Percentiles rank a stretch among this genome's conserved stretches.
Evolutionary conservation across 1,140 invertebrate genomes (phyloP).

Genomic region (Cardiocondyla obscurior): DNA sequence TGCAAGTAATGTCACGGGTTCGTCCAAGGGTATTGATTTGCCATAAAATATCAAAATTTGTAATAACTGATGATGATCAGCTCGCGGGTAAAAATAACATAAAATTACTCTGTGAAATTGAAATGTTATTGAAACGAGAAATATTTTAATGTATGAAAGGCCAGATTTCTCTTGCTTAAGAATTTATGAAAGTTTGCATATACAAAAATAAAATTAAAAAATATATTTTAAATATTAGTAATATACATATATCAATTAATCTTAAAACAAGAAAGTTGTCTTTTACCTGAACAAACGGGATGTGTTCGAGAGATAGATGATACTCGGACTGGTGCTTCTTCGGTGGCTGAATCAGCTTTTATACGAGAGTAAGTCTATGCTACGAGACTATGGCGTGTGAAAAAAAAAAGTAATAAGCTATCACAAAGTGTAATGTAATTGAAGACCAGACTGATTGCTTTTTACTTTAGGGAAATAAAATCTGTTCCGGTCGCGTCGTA

Average conservation of each 20-base stretch:
- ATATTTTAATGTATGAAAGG: neutral
- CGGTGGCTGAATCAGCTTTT: constrained; percentile 55
- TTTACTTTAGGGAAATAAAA: constrained; percentile 69
- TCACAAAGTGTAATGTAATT: constrained; percentile 64
- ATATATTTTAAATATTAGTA: neutral
- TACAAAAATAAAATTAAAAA: neutral
- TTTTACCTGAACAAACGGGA: constrained; percentile 56
- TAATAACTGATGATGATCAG: neutral
- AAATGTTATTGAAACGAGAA: neutral
- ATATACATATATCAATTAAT: too few species aligned
- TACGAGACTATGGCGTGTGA: neutral
- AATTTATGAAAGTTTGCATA: neutral
- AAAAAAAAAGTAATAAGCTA: constrained; percentile 53
- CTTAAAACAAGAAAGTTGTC: too few species aligned
- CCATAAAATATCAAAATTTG: constrained; percentile 43
- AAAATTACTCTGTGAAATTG: neutral
- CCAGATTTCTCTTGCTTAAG: neutral
- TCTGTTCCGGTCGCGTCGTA: neutral
- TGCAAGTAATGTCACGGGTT: constrained; percentile 36
- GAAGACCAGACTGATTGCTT: constrained; percentile 66
- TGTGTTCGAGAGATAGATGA: constrained; percentile 52
- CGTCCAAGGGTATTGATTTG: constrained; percentile 52
- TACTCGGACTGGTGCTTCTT: constrained; percentile 61
- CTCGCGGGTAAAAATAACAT: neutral
- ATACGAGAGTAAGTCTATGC: constrained; percentile 49